These are phyloP conservation scores for Spilogale gracilis DNA, from an alignment of 2,113 vertebrate genomes.

Conservation along the genomic window DNA sequence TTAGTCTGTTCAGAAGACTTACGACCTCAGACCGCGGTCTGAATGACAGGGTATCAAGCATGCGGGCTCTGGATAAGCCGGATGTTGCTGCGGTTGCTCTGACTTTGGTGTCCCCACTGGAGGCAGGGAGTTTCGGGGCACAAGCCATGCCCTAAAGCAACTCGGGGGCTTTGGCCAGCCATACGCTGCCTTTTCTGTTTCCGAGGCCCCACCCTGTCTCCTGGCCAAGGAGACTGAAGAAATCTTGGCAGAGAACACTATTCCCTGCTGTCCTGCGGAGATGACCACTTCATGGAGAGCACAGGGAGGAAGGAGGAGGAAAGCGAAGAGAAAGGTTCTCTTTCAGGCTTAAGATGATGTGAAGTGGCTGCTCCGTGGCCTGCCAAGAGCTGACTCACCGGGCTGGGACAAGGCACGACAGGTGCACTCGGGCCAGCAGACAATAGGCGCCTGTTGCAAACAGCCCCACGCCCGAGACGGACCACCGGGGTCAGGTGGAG, in stretches of 20 bases:
- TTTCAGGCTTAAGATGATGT: slow-evolving; percentile 75
- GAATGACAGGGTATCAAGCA: neutral
- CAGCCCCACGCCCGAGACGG: slow-evolving; percentile 23
- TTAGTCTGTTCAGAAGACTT: neutral
- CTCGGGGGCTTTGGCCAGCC: neutral
- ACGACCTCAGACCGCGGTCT: neutral
- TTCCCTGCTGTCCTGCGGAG: slow-evolving; percentile 74
- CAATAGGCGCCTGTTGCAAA: slow-evolving; percentile 77
- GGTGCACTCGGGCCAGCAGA: slow-evolving; percentile 71
- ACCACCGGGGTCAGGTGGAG: slow-evolving; percentile 44
- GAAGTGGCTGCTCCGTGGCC: slow-evolving; percentile 62
- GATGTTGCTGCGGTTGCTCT: neutral
- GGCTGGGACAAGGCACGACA: slow-evolving; percentile 70
- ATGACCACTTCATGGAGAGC: slow-evolving; percentile 77
- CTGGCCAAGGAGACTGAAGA: slow-evolving; percentile 67
- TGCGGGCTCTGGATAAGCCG: neutral
- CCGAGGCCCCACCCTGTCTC: slow-evolving; percentile 72
- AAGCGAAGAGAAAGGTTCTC: slow-evolving; percentile 74
- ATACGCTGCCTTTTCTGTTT: slow-evolving; percentile 32
- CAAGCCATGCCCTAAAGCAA: neutral
- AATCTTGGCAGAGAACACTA: slow-evolving; percentile 70
- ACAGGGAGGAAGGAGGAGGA: slow-evolving; percentile 73
- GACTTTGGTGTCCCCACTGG: neutral
- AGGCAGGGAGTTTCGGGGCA: neutral
- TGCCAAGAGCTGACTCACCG: slow-evolving; percentile 82